Percentiles rank a stretch among this genome's conserved stretches.
These are phyloP conservation scores for Temnothorax unifasciatus DNA, from an alignment of 2,888 invertebrate genomes.

Conservation along the genomic window DNA sequence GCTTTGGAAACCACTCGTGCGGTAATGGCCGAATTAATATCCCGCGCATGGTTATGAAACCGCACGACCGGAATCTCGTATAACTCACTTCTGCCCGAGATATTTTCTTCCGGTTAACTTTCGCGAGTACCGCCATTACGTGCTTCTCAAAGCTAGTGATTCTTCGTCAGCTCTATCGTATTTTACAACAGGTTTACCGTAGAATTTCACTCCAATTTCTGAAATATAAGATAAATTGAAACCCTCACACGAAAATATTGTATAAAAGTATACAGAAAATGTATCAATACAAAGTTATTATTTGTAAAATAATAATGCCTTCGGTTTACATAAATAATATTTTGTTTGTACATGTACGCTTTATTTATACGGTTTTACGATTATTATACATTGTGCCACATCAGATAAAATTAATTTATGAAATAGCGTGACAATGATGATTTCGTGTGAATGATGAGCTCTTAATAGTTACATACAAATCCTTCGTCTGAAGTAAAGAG, in stretches of 20 bases:
- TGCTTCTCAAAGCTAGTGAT: conserved; percentile 10
- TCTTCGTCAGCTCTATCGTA: neutral
- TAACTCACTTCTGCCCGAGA: conserved; percentile 51
- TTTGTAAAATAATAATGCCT: neutral
- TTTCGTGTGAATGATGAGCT: neutral
- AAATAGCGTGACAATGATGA: neutral
- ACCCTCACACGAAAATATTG: neutral
- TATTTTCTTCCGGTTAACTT: conserved; percentile 54
- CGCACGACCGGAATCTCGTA: conserved; percentile 61
- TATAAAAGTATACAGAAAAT: neutral
- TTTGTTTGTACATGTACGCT: neutral
- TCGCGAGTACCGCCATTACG: conserved; percentile 20
- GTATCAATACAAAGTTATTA: neutral
- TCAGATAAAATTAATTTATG: conserved; percentile 8
- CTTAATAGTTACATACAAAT: neutral
- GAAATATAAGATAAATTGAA: neutral
- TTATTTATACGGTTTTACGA: neutral
- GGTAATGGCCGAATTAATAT: conserved; percentile 74
- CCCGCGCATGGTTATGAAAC: conserved; percentile 64
- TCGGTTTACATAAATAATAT: neutral
- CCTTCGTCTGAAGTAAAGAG: neutral
- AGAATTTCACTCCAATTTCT: neutral
- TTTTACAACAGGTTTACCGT: neutral
- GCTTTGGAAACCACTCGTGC: conserved; percentile 63
- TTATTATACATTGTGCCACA: neutral